Percentiles rank a stretch among this genome's conserved stretches.
Conservation (phyloP, 2,888 invertebrate genomes). For the Rosalia funebris region DNA sequence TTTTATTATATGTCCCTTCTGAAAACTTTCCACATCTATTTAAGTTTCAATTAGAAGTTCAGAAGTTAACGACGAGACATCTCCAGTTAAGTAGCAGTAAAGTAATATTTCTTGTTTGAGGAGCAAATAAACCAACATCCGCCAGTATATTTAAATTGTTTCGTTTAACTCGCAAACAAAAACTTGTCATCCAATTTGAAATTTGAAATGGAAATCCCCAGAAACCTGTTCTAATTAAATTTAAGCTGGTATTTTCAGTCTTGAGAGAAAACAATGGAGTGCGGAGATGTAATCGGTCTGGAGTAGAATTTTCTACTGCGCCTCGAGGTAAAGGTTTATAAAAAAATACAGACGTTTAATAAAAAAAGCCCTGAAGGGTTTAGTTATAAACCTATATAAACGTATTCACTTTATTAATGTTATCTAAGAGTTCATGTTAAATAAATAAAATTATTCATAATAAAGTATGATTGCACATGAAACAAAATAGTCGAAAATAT, state of each 20-base stretch:
- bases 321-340: constrained; percentile 4
- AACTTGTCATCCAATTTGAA: constrained; percentile 25
- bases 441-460: too few relatives aligned
- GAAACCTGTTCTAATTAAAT: constrained; percentile 25
- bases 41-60: constrained; percentile 26
- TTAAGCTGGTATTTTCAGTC: constrained; percentile 21
- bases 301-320: constrained; percentile 5
- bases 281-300: constrained; percentile 11
- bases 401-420: too few relatives aligned
- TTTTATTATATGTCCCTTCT: constrained; percentile 13
- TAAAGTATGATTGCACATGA: too few relatives aligned
- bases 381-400: too few relatives aligned
- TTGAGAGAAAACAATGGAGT: constrained; percentile 13
- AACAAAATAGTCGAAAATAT: too few relatives aligned
- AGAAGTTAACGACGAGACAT: constrained; percentile 19
- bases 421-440: too few relatives aligned
- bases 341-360: constrained; percentile 4
- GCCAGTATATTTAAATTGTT: constrained; percentile 24
- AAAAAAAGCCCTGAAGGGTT: too few relatives aligned
- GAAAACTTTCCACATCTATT: constrained; percentile 22
- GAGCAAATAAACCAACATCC: constrained; percentile 5
- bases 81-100: constrained; percentile 9
- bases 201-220: constrained; percentile 30
- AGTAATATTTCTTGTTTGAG: constrained; percentile 15
- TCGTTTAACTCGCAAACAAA: constrained; percentile 26